Conservation (phyloP, 2,113 vertebrate genomes). For the Chionomys nivalis region DNA sequence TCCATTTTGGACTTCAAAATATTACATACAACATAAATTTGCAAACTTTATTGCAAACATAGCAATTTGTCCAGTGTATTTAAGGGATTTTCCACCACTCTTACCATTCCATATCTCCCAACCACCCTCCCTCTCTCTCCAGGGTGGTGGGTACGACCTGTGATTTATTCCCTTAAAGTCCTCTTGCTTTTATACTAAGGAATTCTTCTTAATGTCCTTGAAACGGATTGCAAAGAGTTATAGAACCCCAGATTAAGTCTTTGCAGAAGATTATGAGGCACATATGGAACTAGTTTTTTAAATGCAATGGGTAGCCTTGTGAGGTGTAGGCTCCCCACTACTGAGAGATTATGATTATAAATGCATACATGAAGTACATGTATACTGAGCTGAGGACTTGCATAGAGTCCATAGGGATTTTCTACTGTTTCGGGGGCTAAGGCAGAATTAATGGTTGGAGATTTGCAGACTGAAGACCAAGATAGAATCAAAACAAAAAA, state of each 20-base stretch:
- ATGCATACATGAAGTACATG: not conserved
- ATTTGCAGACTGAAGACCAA: slow-evolving; percentile 24
- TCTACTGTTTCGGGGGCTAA: not conserved
- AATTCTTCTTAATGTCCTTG: not conserved
- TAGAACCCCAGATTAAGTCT: not conserved
- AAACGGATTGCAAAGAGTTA: not conserved
- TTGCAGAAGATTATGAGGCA: not conserved
- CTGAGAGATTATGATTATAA: not conserved
- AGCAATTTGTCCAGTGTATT: not conserved
- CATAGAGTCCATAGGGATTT: not conserved
- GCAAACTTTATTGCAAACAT: not conserved
- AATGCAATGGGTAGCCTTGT: not conserved
- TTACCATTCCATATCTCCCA: not conserved
- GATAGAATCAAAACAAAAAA: slow-evolving; percentile 33
- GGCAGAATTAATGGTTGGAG: not conserved
- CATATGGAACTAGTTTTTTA: not conserved
- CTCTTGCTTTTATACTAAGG: not conserved
- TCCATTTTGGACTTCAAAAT: not conserved
- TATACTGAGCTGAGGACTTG: not conserved
- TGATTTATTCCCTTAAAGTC: not conserved
- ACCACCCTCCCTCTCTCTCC: not conserved
- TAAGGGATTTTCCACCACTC: not conserved
- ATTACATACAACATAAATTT: not conserved
- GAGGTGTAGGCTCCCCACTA: not conserved
- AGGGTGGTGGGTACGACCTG: not conserved